Base-by-base conservation (phyloP, 2,113 vertebrate species). In the Acanthochromis polyacanthus region DNA sequence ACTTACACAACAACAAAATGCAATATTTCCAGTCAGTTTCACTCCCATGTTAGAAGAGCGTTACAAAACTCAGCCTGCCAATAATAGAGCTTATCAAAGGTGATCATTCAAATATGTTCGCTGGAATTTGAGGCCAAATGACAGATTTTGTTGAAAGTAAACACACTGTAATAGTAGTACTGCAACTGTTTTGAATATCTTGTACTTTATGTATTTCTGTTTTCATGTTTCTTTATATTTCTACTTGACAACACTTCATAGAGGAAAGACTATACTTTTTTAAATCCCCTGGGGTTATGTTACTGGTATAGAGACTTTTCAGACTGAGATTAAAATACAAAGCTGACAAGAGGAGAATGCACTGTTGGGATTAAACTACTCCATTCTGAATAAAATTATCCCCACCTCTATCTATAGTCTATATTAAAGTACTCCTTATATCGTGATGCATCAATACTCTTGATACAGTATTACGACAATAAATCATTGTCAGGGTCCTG, bases 1-100 rank as follows among this genome's bases (percentile, higher is more conserved):
- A 60, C 50, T 73, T 73, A 77, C 23, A 19, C 63, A 80, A 77
- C 63, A 25, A 82, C 45, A 57, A 65, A 28, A 15, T 23, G 17
- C 40, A 17, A 55, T 50, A 62, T 77, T 5, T 59, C 12, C 6
- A 48, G 32, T 43, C 20, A 38, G 17, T 59, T 62, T 48, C 28
- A 28, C 55, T 71, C 53, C 20, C 28, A 28, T 56, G 25, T 51
- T 5, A 53, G 57, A 3, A 19, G 23, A 28, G 32, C 45, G 30
- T 48, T 45, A 16, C 4, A 23, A 17, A 66, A 76, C 20, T 28
- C 20, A 59, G 30, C 36, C 20, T 65, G 43, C n/a, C n/a, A 15
- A 45, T 25, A 32, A 57, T 17, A 45, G 17, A 28, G 23, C 57
- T 30, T 64, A 10, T 36, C 32, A 36, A 36, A 36, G 32, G 32